Evolutionary conservation across 1,140 invertebrate species (phyloP).

Genomic region (Trichoplusia ni): DNA sequence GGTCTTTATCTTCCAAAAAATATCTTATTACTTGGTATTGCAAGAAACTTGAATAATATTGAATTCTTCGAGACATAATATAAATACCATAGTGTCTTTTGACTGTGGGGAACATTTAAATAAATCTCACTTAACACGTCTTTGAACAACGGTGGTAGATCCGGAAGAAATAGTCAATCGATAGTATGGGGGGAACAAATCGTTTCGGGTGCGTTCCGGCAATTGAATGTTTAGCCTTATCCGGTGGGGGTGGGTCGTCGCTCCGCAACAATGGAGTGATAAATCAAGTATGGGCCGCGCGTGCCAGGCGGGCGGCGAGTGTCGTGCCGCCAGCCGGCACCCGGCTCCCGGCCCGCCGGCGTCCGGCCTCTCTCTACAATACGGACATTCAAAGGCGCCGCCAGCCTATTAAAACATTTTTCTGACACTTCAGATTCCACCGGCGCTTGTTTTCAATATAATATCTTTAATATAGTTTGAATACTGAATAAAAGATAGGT

Average conservation of each 20-base stretch:
- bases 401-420: constrained; percentile 33
- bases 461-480: too few species aligned
- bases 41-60: too few species aligned
- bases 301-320: constrained; percentile 56
- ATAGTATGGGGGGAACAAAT: constrained; percentile 68
- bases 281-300: constrained; percentile 78
- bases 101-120: too few species aligned
- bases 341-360: constrained; percentile 41
- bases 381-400: constrained; percentile 67
- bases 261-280: constrained; percentile 76
- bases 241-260: constrained; percentile 63
- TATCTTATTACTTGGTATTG: too few species aligned
- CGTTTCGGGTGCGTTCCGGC: constrained; percentile 70
- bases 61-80: too few species aligned
- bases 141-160: constrained; percentile 31
- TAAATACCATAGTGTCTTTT: too few species aligned
- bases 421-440: constrained; percentile 22
- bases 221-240: constrained; percentile 74
- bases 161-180: constrained; percentile 60
- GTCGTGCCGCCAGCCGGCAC: constrained; percentile 39
- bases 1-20: too few species aligned
- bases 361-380: constrained; percentile 44
- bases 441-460: too few species aligned
- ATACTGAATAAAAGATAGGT: too few species aligned
- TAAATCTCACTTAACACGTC: background rate